phyloP scores from a whole-genome alignment of 2,797 vertebrate species.

The Fratercula arctica region DNA sequence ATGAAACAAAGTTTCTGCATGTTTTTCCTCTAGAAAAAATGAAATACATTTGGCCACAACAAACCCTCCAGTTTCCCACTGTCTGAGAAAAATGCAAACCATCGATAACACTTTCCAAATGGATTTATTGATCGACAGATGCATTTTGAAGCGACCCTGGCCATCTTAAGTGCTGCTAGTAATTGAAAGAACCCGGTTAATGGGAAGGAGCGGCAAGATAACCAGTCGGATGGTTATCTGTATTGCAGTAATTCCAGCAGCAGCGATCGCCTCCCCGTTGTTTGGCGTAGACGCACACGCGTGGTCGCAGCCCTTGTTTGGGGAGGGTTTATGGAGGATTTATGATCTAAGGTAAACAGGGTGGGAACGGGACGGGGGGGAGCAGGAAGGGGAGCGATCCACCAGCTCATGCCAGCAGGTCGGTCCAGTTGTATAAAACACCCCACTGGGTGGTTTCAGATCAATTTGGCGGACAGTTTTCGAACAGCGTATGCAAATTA shows the following conservation, averaged over 20 bases:
- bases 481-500: neutral
- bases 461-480: neutral
- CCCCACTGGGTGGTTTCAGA: neutral
- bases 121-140: neutral
- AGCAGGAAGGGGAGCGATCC: neutral
- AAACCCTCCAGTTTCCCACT: neutral
- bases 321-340: neutral
- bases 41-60: accelerated
- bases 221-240: neutral
- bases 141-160: neutral
- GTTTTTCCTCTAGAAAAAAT: neutral
- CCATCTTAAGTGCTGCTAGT: neutral
- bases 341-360: neutral
- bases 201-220: neutral
- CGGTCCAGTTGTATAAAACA: accelerated
- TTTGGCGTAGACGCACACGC: accelerated
- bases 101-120: neutral
- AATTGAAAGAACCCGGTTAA: neutral
- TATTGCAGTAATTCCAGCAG: neutral
- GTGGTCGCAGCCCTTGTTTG: neutral
- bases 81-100: neutral
- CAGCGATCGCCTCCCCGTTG: neutral
- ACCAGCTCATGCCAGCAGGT: accelerated
- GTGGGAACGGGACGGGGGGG: neutral
- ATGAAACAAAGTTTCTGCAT: neutral